These are phyloP conservation scores for Brotula barbata DNA, from an alignment of 2,797 vertebrate species.

Conservation along the genomic window DNA sequence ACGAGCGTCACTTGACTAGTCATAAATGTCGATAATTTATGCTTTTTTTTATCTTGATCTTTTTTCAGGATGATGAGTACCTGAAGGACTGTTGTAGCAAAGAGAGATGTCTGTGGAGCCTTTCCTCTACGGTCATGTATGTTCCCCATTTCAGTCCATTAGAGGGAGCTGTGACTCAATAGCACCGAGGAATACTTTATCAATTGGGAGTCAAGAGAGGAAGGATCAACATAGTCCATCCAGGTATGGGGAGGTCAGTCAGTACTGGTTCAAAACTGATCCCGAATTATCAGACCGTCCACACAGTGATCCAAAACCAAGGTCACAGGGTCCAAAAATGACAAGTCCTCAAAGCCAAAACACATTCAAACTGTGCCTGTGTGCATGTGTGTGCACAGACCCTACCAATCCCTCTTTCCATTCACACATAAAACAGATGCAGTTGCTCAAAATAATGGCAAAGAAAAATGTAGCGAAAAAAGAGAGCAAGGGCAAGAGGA, in stretches of 20 bases:
- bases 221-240: slow-evolving; percentile 30
- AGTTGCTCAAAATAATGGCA: slow-evolving; percentile 10
- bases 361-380: slow-evolving; percentile 39
- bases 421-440: slow-evolving; percentile 23
- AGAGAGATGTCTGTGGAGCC: slow-evolving; percentile 40
- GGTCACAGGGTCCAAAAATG: slow-evolving; percentile 35
- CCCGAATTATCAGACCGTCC: slow-evolving; percentile 24
- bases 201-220: slow-evolving; percentile 50
- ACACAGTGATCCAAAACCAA: slow-evolving; percentile 28
- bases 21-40: slow-evolving; percentile 68
- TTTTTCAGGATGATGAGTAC: slow-evolving; percentile 69
- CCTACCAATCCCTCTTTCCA: slow-evolving; percentile 23
- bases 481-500: slow-evolving; percentile 33
- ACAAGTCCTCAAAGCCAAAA: slow-evolving; percentile 31
- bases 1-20: slow-evolving; percentile 80
- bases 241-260: slow-evolving; percentile 36
- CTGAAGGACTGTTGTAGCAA: slow-evolving; percentile 65
- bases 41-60: slow-evolving; percentile 57
- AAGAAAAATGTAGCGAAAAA: slow-evolving; percentile 32
- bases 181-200: slow-evolving; percentile 70
- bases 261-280: slow-evolving; percentile 31
- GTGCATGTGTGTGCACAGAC: slow-evolving; percentile 40
- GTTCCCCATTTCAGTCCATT: slow-evolving; percentile 53
- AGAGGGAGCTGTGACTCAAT: slow-evolving; percentile 73
- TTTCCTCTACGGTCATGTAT: slow-evolving; percentile 17